Evolutionary conservation across 2,888 invertebrate genomes (phyloP).

Genomic region (Drosophila eohydei): DNA sequence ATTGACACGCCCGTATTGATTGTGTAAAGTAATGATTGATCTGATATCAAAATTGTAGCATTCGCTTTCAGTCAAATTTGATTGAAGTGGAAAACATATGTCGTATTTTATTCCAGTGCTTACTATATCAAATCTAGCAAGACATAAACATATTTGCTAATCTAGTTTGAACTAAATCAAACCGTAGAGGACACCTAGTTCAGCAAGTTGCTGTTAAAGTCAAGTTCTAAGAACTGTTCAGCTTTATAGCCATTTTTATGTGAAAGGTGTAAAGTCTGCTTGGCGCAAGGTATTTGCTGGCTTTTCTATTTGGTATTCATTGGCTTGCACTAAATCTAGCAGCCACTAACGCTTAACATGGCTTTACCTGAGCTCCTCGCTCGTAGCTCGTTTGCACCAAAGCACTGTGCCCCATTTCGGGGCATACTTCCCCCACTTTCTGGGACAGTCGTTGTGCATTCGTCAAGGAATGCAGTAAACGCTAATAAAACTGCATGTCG

Average conservation of each 20-base stretch:
- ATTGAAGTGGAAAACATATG: not conserved
- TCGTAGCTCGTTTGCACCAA: conserved; percentile 18
- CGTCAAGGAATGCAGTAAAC: conserved; percentile 76
- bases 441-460: conserved; percentile 50
- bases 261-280: conserved; percentile 8
- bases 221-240: conserved; percentile 2
- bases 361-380: conserved; percentile 13
- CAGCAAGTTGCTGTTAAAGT: not conserved
- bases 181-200: not conserved
- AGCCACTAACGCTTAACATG: conserved; percentile 43
- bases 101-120: not conserved
- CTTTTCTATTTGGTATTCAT: conserved; percentile 63
- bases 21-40: not conserved
- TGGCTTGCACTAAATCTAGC: conserved; percentile 49
- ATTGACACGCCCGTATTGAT: not conserved
- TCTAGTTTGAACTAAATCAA: not conserved
- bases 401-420: conserved; percentile 18
- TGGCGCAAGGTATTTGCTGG: conserved; percentile 15
- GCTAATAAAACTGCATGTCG: conserved; percentile 82
- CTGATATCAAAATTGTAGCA: not conserved
- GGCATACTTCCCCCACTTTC: not conserved
- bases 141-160: not conserved
- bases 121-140: too few species aligned
- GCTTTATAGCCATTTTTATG: conserved; percentile 1
- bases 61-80: not conserved